These are phyloP conservation scores for Triplophysa dalaica DNA, from an alignment of 2,113 vertebrate genomes.

Conservation along the genomic window DNA sequence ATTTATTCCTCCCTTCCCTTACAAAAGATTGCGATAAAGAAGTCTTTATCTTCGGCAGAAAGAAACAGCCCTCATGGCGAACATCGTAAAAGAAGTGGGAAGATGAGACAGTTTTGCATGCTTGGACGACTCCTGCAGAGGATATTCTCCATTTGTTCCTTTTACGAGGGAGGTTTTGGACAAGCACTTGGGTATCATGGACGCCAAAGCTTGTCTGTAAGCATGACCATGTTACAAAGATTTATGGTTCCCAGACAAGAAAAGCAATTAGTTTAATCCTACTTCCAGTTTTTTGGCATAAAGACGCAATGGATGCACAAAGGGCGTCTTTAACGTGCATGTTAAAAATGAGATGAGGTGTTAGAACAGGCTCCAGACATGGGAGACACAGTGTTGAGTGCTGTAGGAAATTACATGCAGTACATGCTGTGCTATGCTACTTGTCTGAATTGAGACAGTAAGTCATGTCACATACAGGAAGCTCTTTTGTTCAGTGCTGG, in stretches of 20 bases:
- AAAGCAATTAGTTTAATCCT: slow-evolving; percentile 4
- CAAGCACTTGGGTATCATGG: not conserved
- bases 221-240: not conserved
- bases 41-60: slow-evolving; percentile 53
- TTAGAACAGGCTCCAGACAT: slow-evolving; percentile 14
- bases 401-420: slow-evolving; percentile 2
- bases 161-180: slow-evolving; percentile 6
- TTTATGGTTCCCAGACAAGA: slow-evolving; percentile 1
- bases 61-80: slow-evolving; percentile 39
- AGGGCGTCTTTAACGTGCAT: slow-evolving; percentile 14
- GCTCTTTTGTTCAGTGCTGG: slow-evolving; percentile 14
- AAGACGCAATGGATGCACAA: not conserved
- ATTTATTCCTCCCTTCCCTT: slow-evolving; percentile 43
- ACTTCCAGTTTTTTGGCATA: slow-evolving; percentile 5
- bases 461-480: slow-evolving; percentile 27
- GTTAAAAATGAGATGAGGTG: slow-evolving; percentile 25
- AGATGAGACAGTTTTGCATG: not conserved
- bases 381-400: not conserved
- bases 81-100: slow-evolving; percentile 44
- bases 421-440: slow-evolving; percentile 1
- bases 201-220: slow-evolving; percentile 19
- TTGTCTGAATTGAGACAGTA: not conserved
- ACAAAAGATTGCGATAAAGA: slow-evolving; percentile 60
- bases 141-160: not conserved
- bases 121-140: slow-evolving; percentile 1